Conservation (phyloP, 2,797 vertebrate genomes). For the Furcifer pardalis region DNA sequence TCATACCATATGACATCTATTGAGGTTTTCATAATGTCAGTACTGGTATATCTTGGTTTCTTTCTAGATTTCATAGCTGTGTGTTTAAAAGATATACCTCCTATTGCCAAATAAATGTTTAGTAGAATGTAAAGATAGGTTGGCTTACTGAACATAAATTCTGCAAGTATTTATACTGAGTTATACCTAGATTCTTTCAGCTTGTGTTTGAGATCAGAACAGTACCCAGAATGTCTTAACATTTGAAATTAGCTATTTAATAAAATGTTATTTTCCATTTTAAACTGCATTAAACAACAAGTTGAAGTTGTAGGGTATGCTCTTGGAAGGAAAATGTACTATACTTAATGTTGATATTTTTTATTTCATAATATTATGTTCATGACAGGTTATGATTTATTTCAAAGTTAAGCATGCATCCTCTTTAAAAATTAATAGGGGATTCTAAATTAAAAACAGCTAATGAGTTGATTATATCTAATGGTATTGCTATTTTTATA, state of each 20-base stretch:
- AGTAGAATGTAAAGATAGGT: conserved; percentile 70
- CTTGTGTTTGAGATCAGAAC: conserved; percentile 57
- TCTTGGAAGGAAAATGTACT: conserved; percentile 62
- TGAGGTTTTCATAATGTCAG: conserved; percentile 58
- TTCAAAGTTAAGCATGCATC: conserved; percentile 73
- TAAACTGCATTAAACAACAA: conserved; percentile 59
- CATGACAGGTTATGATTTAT: conserved; percentile 73
- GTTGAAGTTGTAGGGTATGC: conserved; percentile 69
- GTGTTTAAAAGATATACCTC: conserved; percentile 78
- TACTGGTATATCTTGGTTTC: conserved; percentile 64
- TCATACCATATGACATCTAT: conserved; percentile 57
- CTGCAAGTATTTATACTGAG: conserved; percentile 56
- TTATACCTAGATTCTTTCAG: conserved; percentile 67
- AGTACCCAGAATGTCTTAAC: conserved; percentile 59
- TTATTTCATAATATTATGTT: conserved; percentile 64
- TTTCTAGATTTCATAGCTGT: conserved; percentile 63
- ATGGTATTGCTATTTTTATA: conserved; percentile 70
- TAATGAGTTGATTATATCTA: conserved; percentile 69
- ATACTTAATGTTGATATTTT: conserved; percentile 62
- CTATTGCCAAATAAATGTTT: conserved; percentile 74
- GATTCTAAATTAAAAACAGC: conserved; percentile 66
- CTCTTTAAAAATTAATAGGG: conserved; percentile 66
- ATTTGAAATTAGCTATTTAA: conserved; percentile 51
- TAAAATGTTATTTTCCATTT: conserved; percentile 65
- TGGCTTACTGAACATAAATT: conserved; percentile 65